Percentiles rank a stretch among this genome's conserved stretches.
Conservation (phyloP, 2,113 vertebrate genomes). For the Erpornis zantholeuca region DNA sequence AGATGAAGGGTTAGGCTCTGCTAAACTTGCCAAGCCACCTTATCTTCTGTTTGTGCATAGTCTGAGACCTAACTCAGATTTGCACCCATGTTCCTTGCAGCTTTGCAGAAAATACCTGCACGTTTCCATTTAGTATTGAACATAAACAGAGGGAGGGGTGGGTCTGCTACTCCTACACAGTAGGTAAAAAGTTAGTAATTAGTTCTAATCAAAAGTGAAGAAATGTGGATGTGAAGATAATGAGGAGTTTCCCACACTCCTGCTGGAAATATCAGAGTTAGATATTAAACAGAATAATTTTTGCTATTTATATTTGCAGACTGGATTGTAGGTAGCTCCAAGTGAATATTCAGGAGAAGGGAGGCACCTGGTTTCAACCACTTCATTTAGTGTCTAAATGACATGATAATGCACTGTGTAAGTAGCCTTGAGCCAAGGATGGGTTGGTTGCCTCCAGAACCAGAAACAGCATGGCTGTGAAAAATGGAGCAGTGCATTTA, state of each 20-base stretch:
- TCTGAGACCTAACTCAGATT: neutral
- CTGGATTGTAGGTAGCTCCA: neutral
- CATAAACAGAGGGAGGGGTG: neutral
- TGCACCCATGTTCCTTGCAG: neutral
- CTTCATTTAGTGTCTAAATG: neutral
- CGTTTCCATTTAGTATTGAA: neutral
- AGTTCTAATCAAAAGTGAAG: neutral
- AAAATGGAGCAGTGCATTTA: neutral
- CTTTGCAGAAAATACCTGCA: neutral
- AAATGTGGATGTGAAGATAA: neutral
- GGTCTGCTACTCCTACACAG: neutral
- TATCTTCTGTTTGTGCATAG: neutral
- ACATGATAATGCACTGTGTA: rapidly evolving
- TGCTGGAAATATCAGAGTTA: neutral
- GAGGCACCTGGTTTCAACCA: neutral
- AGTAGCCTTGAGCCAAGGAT: neutral
- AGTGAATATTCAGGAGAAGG: neutral
- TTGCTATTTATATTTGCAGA: neutral
- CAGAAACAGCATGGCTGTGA: neutral
- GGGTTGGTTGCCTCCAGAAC: neutral
- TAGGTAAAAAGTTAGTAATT: neutral
- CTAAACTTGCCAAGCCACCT: neutral
- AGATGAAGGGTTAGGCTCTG: neutral
- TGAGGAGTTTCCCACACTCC: neutral
- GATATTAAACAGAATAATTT: neutral